Evolutionary conservation across 2,113 vertebrate species (phyloP), one percentile per base, ranked within the genome.

Genomic region (Otus sunia): DNA sequence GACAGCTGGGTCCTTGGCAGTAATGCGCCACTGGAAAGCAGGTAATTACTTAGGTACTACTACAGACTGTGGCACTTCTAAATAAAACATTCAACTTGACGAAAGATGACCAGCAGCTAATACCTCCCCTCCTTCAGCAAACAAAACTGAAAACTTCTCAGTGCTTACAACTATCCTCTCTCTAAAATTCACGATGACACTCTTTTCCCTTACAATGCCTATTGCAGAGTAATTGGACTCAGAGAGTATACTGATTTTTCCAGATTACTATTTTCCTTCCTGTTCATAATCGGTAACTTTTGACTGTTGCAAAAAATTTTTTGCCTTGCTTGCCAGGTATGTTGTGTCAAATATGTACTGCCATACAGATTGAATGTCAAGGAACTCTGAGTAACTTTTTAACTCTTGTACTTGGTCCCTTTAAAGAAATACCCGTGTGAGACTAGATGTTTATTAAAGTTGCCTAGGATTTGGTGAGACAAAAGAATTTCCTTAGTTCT

Each of bases 1-100:
- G 99, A 99, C 99, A 99, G 99, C 99, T 99, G 99, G 99, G 99
- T 99, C 97, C 99, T 99, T 98, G 99, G 99, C 98, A 99, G 99
- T 99, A 99, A 99, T 98, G 99, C 99, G 52, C 99, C 99, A 98
- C 99, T 99, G 99, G 99, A 99, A 98, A 99, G 99, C 99, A 99
- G 99, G 99, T 99, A 98, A 98, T 60, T 66, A 50, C 74, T 52
- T 76, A 90, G 85, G 18, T 94, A 56, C 83, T 32, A 13, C 12
- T 23, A 47, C 66, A n/a, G 83, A 68, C 43, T 82, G 26, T 36
- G 37, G 36, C 56, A 91, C 15, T 94, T 78, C 50, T 45, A 36
- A 62, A 71, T 58, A 71, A 82, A 80, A 49, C 15, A 8, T n/a
- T 36, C 60, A 37, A 26, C 30, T 45, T 53, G 29, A 16, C 76